A percentile compares a stretch with the other conserved stretches of the same genome.
Evolutionary conservation across 2,888 invertebrate genomes (phyloP).

Genomic region (Dryomyza anilis): DNA sequence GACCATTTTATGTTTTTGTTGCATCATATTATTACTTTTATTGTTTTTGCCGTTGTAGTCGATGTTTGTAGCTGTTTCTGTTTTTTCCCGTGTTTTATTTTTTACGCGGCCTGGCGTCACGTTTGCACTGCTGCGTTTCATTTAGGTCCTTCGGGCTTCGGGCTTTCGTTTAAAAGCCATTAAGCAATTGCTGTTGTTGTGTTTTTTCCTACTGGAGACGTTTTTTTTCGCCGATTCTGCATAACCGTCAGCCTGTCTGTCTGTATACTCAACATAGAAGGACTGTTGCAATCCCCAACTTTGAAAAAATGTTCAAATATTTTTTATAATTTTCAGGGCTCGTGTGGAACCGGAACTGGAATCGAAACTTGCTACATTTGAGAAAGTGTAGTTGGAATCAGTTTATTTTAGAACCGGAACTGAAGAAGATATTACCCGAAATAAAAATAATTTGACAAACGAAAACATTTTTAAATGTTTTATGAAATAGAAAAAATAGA

Average conservation of each 20-base stretch:
- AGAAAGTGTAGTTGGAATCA: too few relatives aligned
- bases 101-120: background rate
- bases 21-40: background rate
- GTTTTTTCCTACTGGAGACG: background rate
- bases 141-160: background rate
- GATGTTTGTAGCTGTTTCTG: background rate
- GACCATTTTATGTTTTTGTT: slow-evolving; percentile 2
- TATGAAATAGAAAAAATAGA: too few relatives aligned
- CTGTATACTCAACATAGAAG: background rate
- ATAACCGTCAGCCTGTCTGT: background rate
- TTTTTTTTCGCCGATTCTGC: background rate
- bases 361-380: too few relatives aligned
- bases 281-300: too few relatives aligned
- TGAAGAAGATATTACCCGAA: too few relatives aligned
- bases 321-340: too few relatives aligned
- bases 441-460: too few relatives aligned
- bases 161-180: slow-evolving; percentile 12
- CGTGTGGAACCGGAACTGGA: too few relatives aligned
- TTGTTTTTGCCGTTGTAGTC: background rate
- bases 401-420: too few relatives aligned
- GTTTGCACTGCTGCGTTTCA: background rate
- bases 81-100: background rate
- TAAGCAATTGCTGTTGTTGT: slow-evolving; percentile 8
- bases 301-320: too few relatives aligned
- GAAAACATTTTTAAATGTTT: too few relatives aligned